Base-by-base conservation (phyloP, 2,797 vertebrate genomes). In the Labroides dimidiatus region DNA sequence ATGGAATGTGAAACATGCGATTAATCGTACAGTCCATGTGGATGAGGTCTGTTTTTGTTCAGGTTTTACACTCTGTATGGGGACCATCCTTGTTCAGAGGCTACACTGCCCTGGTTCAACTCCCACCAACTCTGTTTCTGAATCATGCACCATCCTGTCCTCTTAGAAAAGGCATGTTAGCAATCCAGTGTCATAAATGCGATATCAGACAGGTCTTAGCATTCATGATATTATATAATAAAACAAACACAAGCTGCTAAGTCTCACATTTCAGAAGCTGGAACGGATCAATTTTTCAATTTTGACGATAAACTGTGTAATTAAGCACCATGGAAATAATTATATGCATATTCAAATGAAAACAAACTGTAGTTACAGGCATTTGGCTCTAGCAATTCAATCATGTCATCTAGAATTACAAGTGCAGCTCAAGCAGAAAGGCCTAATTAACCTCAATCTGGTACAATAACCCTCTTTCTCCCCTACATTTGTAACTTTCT, bases 371-470 rank as follows among this genome's bases (percentile, higher is more conserved):
- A 55, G 69, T 69, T 77, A 65, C 27, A 50, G 52, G 61, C 37
- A 30, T 75, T 67, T 58, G 41, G 41, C 58, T 53, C 43, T n/a
- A 44, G 61, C 45, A 30, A 36, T 77, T 72, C 51, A 77, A 75
- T 84, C 51, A 62, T 64, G 47, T 78, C 72, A 75, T 71, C 53
- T 78, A 44, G 59, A 83, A 69, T 78, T 66, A 51, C 51, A 49
- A 68, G 52, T 64, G 71, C 24, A 69, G 69, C 57, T 80, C 43
- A 63, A 54, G 72, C 65, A 69, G 63, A 80, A 74, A 59, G 15
- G 53, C 60, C 55, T 78, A 69, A 84, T 88, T 80, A 77, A 80
- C 62, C 72, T 73, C 43, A 61, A 45, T 70, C 55, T 57, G 56
- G 17, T 47, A 17, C 53, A 69, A 51, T 53, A 71, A 57, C 51